A percentile compares a stretch with the other conserved stretches of the same genome.
phyloP scores from a whole-genome alignment of 1,140 invertebrate genomes.

The Drosophila mojavensis region DNA sequence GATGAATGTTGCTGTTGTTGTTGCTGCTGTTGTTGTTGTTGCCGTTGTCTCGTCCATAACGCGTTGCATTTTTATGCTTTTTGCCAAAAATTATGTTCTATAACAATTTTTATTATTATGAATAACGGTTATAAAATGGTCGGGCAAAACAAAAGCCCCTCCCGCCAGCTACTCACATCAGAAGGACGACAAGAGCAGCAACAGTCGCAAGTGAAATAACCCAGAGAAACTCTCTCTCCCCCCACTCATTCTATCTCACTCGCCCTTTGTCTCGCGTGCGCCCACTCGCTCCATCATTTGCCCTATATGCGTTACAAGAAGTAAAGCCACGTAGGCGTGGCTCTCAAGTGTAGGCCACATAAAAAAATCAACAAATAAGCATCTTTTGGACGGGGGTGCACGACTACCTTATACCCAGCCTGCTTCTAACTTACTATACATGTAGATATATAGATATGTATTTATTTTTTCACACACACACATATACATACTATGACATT shows the following conservation, averaged over 20 bases:
- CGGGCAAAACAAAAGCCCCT: neutral
- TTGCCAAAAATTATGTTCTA: conserved; percentile 83
- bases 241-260: neutral
- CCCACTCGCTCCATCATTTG: neutral
- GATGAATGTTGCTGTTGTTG: conserved; percentile 4
- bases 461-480: too few relatives aligned
- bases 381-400: too few relatives aligned
- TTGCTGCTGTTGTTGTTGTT: neutral
- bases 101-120: conserved; percentile 82
- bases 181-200: conserved; percentile 38
- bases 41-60: conserved; percentile 8
- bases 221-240: conserved; percentile 1
- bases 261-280: neutral
- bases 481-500: too few relatives aligned
- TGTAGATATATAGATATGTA: too few relatives aligned
- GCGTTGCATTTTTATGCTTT: conserved; percentile 79
- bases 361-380: conserved; percentile 31
- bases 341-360: conserved; percentile 36
- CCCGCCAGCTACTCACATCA: conserved; percentile 20
- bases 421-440: too few relatives aligned
- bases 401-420: too few relatives aligned
- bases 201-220: conserved; percentile 71
- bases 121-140: conserved; percentile 81
- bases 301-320: conserved; percentile 29
- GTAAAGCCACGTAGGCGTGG: neutral